These are phyloP conservation scores for Mesopsocus fuscifrons DNA, from an alignment of 2,888 invertebrate species.

Conservation along the genomic window DNA sequence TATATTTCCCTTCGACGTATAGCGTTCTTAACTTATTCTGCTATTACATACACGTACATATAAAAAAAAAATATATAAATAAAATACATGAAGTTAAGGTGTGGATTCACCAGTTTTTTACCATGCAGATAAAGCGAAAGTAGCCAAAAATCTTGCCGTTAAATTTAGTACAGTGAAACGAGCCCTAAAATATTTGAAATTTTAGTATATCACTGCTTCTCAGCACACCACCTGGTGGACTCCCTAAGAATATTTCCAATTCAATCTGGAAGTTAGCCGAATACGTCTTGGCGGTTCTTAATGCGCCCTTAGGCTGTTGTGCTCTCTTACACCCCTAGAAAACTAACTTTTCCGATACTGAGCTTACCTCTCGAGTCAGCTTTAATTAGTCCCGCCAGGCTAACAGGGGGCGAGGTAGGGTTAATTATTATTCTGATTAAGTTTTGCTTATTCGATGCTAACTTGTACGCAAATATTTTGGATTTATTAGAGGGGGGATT, in stretches of 20 bases:
- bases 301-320: conserved; percentile 7
- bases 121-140: too few species aligned
- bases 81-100: neutral
- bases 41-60: too few species aligned
- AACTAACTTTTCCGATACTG: neutral
- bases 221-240: too few species aligned
- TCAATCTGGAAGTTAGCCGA: conserved; percentile 6
- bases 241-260: conserved; percentile 9
- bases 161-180: too few species aligned
- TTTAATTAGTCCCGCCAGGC: too few species aligned
- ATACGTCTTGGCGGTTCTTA: conserved; percentile 8
- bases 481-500: neutral
- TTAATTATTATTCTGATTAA: conserved; percentile 10
- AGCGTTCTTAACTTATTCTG: too few species aligned
- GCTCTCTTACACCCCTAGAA: neutral
- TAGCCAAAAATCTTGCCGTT: too few species aligned
- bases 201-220: too few species aligned
- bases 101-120: neutral
- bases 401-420: neutral
- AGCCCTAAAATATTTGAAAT: too few species aligned
- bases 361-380: neutral
- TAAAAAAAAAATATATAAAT: too few species aligned
- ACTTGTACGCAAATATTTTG: conserved; percentile 10
- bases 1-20: too few species aligned
- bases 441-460: conserved; percentile 10